Evolutionary conservation across 2,113 vertebrate genomes (phyloP).

Genomic region (Pelusios castaneus): DNA sequence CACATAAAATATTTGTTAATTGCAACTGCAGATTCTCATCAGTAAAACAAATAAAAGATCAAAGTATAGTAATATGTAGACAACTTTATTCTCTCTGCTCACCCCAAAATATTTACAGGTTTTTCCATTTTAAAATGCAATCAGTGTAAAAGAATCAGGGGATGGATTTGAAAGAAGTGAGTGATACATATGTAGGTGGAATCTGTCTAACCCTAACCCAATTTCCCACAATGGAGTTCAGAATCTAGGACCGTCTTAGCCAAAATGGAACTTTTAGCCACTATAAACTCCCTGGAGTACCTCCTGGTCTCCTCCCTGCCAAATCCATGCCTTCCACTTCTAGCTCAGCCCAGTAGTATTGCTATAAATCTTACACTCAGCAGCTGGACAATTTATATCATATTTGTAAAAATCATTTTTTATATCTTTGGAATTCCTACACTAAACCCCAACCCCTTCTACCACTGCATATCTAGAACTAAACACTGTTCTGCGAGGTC

Average conservation of each 20-base stretch:
- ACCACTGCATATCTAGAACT: background rate
- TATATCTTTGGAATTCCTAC: slow-evolving; percentile 12
- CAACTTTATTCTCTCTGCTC: background rate
- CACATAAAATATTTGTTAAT: background rate
- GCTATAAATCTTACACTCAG: slow-evolving; percentile 16
- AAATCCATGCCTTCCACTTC: background rate
- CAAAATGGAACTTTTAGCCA: background rate
- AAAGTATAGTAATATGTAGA: background rate
- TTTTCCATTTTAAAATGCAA: background rate
- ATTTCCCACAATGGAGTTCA: background rate
- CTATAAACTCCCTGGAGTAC: background rate
- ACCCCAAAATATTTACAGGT: background rate
- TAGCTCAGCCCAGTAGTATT: slow-evolving; percentile 9
- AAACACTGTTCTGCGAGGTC: slow-evolving; percentile 4
- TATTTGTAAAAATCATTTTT: background rate
- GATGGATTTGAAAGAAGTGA: background rate
- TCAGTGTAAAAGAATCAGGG: background rate
- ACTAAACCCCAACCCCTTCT: background rate
- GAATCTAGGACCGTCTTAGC: background rate
- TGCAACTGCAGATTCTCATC: background rate
- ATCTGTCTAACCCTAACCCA: background rate
- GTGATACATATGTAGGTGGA: background rate
- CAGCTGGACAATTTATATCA: background rate
- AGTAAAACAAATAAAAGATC: no score
- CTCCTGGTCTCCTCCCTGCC: background rate